Evolutionary conservation across 2,113 vertebrate species (phyloP).

Genomic region (Leptocoma aspasia): DNA sequence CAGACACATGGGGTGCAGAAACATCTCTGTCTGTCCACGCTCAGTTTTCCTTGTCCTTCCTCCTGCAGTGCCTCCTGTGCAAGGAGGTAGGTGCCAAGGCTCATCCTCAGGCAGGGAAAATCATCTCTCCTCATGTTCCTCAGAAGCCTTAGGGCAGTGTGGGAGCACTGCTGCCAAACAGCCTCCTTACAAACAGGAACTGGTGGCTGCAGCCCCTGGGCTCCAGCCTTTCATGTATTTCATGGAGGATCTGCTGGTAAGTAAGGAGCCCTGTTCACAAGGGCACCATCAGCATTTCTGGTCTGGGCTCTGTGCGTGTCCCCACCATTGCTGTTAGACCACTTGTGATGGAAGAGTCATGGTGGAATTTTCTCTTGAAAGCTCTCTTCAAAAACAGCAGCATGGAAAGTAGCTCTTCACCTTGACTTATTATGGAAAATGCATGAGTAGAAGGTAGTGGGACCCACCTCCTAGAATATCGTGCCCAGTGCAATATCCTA

Average conservation of each 20-base stretch:
- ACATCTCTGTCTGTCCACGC: background rate
- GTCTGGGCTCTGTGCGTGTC: background rate
- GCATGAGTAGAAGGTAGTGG: background rate
- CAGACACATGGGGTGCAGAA: background rate
- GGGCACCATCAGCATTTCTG: background rate
- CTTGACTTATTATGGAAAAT: background rate
- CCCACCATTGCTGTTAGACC: background rate
- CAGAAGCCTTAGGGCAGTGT: background rate
- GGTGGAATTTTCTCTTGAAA: background rate
- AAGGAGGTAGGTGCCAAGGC: background rate
- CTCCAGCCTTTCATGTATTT: background rate
- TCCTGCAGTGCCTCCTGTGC: background rate
- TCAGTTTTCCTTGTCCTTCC: background rate
- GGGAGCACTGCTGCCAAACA: background rate
- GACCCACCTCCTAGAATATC: background rate
- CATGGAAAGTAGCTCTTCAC: background rate
- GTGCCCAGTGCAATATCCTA: background rate
- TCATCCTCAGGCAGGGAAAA: background rate
- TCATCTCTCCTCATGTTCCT: accelerated
- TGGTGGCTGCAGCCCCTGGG: background rate
- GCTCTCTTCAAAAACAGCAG: background rate
- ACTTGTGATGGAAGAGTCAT: background rate
- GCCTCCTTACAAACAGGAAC: background rate
- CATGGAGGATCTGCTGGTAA: background rate
- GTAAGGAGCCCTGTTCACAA: background rate